Base-by-base conservation (phyloP, 2,113 vertebrate genomes). In the Ancistrus triradiatus region DNA sequence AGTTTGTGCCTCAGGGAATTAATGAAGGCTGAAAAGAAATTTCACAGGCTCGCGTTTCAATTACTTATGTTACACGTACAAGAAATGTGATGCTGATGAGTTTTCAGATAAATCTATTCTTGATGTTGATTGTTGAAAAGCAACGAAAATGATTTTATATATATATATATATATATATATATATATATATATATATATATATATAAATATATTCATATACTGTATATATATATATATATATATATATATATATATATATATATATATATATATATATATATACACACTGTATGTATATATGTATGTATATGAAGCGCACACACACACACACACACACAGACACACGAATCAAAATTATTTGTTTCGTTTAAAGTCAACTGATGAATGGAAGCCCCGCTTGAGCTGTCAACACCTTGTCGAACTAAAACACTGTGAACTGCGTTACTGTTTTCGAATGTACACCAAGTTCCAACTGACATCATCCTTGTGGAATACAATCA, bases 41-140 rank as follows among this genome's bases (percentile, higher is more conserved):
- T 63, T 65, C 44, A 28, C 40, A 48, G 52, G 71, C 65, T 79
- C 60, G 15, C 25, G 28, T 81, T 76, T 77, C 76, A 78, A 35
- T 68, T 74, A 62, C 57, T 74, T 56, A 63, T 50, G 78, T 74
- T 77, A 67, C 42, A 44, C 62, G 69, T 61, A 59, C 24, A 11
- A 66, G 77, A 65, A 75, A 69, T 35, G 15, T 9, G 18, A 78
- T 38, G 22, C 63, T 37, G 60, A 22, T 56, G 38, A 42, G n/a
- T n/a, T n/a, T n/a, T n/a, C 2, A 13, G 35, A 37, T 37, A 37
- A 37, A 11, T 37, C 9, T 9, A 3, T 11, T 11, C 9, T 13
- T 37, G 14, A 6, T 8, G 9, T 37, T 37, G 5, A 13, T 9
- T 37, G 35, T 11, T 37, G 35, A 8, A 11, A 13, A 37, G 35